phyloP scores from a whole-genome alignment of 2,888 invertebrate species.

The Adineta ricciae region DNA sequence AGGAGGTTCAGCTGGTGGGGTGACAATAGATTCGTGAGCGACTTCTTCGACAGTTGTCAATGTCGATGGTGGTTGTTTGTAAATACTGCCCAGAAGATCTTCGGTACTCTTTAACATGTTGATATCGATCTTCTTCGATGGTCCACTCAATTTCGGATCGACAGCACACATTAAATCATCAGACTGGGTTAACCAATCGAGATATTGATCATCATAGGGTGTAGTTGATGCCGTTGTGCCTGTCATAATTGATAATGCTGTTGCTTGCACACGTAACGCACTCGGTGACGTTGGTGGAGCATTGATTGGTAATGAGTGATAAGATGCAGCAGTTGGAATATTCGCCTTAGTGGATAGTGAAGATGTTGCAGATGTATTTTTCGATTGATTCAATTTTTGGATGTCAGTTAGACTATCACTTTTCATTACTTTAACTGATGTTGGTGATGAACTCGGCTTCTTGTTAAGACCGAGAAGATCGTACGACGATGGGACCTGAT shows the following conservation, averaged over 20 bases:
- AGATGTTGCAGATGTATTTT: neutral
- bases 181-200: conserved; percentile 11
- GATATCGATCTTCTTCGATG: neutral
- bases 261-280: neutral
- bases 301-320: neutral
- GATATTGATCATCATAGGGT: conserved; percentile 3
- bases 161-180: conserved; percentile 14
- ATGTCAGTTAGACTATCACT: conserved; percentile 21
- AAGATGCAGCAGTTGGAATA: neutral
- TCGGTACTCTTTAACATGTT: conserved; percentile 1
- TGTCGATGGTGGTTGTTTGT: neutral
- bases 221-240: neutral
- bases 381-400: neutral
- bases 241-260: neutral
- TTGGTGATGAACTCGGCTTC: neutral
- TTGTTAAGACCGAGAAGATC: neutral
- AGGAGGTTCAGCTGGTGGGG: neutral
- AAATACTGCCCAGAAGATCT: neutral
- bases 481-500: neutral
- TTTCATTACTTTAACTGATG: neutral
- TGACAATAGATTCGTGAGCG: neutral
- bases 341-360: neutral
- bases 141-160: neutral
- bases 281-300: neutral
- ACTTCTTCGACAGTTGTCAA: conserved; percentile 1